Evolutionary conservation across 2,888 invertebrate species (phyloP), one percentile per base, ranked within the genome.

Genomic region (Aricia artaxerxes): DNA sequence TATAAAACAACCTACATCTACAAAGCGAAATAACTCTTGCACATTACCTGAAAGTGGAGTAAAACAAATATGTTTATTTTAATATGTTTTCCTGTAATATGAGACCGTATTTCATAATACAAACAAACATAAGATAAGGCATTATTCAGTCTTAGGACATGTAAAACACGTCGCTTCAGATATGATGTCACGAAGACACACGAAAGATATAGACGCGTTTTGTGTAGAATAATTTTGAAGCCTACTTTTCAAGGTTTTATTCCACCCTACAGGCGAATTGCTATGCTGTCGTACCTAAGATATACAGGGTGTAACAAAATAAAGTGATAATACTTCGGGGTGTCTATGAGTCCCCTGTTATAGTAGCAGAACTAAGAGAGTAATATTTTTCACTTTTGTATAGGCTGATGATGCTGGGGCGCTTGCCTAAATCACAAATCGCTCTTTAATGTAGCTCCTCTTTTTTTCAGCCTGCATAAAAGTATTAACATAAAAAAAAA

Each of bases 61-160:
- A 11, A 64, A 64, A 64, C 31, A 64, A 31, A 64, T 61, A 61
- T 64, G 35, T 64, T 64, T 61, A 9, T 61, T 64, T 64, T 64
- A 35, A 64, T 64, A 31, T 64, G 24, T 64, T 64, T 69, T 13
- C 24, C 35, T 13, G 69, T 35, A 35, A 69, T 69, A 69, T 69
- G 13, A 69, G 69, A 69, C 31, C 35, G 35, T 35, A 69, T 69
- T 13, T 69, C 69, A 69, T 38, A 13, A 69, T 16, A 35, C 69
- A 13, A 69, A 35, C 35, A 69, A 69, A 35, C 13, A 35, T 69
- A 16, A 35, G 13, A 69, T 35, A 69, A 13, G 69, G 69, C 35
- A 69, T 69, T 69, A 69, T 69, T 64, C 64, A 69, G 35, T 69
- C 69, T 35, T 13, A 69, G 35, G 35, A 69, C 13, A 13, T 69